Conservation (phyloP, 2,797 vertebrate species). For the Steatocranus sp. region DNA sequence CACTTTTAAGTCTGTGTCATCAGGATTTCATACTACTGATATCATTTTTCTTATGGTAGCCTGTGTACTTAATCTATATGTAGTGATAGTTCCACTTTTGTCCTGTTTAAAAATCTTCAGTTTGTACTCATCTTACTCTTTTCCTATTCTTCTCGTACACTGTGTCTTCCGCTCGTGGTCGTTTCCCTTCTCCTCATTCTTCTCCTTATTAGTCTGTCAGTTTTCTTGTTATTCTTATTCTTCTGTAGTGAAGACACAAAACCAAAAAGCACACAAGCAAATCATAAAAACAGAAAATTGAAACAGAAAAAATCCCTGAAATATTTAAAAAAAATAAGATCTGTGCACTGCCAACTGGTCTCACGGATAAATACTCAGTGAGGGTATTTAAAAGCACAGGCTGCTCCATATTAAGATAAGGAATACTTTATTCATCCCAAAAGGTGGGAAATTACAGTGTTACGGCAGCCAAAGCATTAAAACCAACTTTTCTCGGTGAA, state of each 20-base stretch:
- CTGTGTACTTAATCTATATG: not conserved
- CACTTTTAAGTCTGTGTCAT: slow-evolving; percentile 23
- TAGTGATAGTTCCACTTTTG: not conserved
- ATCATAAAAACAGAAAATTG: not conserved
- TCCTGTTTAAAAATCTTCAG: not conserved
- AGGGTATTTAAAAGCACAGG: not conserved
- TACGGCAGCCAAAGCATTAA: not conserved
- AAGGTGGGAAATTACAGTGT: not conserved
- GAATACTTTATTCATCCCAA: not conserved
- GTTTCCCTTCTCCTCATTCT: not conserved
- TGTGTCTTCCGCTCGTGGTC: accelerated
- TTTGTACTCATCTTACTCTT: not conserved
- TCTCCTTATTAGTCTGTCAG: not conserved
- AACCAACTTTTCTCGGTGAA: not conserved
- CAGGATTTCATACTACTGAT: slow-evolving; percentile 9
- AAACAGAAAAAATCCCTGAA: not conserved
- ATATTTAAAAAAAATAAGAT: not conserved
- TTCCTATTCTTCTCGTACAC: not conserved
- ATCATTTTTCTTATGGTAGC: not conserved
- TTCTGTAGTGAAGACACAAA: not conserved
- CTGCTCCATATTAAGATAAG: not conserved
- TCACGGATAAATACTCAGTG: not conserved
- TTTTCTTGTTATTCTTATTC: not conserved
- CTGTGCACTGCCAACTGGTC: not conserved
- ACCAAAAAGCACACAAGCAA: not conserved